These are phyloP conservation scores for Teleogryllus oceanicus DNA, from an alignment of 2,888 invertebrate genomes.

Conservation along the genomic window DNA sequence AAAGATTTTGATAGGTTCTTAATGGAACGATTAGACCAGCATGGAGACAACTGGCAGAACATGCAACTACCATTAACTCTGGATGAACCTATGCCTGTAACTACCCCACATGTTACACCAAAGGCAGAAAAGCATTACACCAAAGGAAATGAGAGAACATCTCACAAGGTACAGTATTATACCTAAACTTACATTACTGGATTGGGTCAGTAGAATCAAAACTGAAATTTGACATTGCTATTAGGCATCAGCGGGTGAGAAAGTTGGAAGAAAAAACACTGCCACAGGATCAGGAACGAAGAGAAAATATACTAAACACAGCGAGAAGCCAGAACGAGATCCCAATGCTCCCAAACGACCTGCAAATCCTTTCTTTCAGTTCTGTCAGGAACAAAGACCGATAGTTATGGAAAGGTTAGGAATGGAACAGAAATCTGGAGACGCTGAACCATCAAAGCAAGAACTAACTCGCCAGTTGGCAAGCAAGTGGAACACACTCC, in stretches of 20 bases:
- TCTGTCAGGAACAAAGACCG: slow-evolving; percentile 75
- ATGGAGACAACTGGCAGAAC: slow-evolving; percentile 67
- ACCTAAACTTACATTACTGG: background rate
- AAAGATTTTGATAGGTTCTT: slow-evolving; percentile 51
- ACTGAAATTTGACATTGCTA: slow-evolving; percentile 38
- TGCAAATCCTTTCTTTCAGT: slow-evolving; percentile 77
- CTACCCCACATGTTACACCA: slow-evolving; percentile 40
- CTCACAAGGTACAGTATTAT: slow-evolving; percentile 19
- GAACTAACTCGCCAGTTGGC: slow-evolving; percentile 72
- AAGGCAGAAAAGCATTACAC: slow-evolving; percentile 42
- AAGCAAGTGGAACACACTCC: slow-evolving; percentile 68
- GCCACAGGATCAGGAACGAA: slow-evolving; percentile 25
- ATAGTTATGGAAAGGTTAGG: slow-evolving; percentile 53
- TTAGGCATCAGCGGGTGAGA: background rate
- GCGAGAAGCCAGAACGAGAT: slow-evolving; percentile 54
- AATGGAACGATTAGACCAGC: slow-evolving; percentile 63
- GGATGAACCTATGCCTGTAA: slow-evolving; percentile 41
- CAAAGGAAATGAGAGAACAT: slow-evolving; percentile 21
- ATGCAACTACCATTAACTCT: slow-evolving; percentile 58
- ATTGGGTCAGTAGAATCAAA: slow-evolving; percentile 37
- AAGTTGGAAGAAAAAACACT: background rate
- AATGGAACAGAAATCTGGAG: slow-evolving; percentile 49
- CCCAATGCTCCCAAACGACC: slow-evolving; percentile 76
- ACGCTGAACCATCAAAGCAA: slow-evolving; percentile 68
- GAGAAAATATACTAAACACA: slow-evolving; percentile 41